Base-by-base conservation (phyloP, 30 jellyfish, hydroid and myxozoan genomes). In the Chironex yamaguchii region DNA sequence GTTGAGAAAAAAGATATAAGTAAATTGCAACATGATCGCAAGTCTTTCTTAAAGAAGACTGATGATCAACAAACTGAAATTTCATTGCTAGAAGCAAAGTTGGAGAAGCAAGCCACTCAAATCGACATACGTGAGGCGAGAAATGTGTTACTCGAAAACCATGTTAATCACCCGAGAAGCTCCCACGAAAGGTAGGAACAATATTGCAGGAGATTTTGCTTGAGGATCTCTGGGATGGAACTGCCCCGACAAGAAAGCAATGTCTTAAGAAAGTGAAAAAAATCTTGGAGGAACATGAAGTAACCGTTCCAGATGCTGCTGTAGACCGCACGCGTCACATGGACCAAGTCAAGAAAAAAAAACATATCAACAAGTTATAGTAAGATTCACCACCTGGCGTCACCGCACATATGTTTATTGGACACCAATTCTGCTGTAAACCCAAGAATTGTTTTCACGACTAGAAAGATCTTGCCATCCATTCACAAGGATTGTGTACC, bases 251-350 rank as follows among this genome's bases (percentile, higher is more conserved):
- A 31, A 33, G 86, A 48, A 48, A 73, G 76, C 76, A 73, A 42
- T 73, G 86, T 73, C 49, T 48, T 1, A 73, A 73, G 86, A 73
- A 73, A 48, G 86, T 73, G 76, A 73, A 48, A 54, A 48, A 48
- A 36, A 24, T 73, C 31, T 73, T 73, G 4, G 86, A 73, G 75
- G 76, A 73, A n/a, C 58, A 48, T 36, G 86, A 73, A 42, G 84
- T 34, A n/a, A 30, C 33, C 30, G 76, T 71, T 4, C 30, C 84
- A 71, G 84, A 71, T 1, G 84, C 84, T 28, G 75, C 42, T 42
- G 68, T 70, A 1, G 84, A 33, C 29, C 84, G 75, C 75, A 70
- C 75, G 75, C 84, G 49, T 71, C 84, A 50, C 36, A 71, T 71
- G 21, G 80, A 28, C 25, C 80, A 31, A 23, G 49, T 67, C 42